Percentiles rank a stretch among this genome's conserved stretches.
These are phyloP conservation scores for Gymnoscopelus braueri DNA, from an alignment of 2,797 vertebrate genomes.

Conservation along the genomic window DNA sequence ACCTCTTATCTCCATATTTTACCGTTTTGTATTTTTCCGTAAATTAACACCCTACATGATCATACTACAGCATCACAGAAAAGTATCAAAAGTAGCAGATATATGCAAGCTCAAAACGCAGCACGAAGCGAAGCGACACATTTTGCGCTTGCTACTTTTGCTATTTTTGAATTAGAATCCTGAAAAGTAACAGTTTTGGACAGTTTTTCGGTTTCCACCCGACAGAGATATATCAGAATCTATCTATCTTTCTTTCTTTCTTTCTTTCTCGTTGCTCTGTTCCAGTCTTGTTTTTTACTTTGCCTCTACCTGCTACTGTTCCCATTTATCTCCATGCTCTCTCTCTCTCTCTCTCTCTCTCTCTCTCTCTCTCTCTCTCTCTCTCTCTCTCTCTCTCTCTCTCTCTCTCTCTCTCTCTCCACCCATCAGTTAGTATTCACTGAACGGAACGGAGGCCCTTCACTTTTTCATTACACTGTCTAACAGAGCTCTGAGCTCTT, in stretches of 20 bases:
- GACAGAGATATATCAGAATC: background rate
- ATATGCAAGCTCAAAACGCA: no score
- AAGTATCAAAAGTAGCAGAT: no score
- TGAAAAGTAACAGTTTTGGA: no score
- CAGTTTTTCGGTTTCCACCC: no score
- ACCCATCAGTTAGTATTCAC: constrained; percentile 53
- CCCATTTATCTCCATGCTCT: background rate
- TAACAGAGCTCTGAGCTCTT: constrained; percentile 44
- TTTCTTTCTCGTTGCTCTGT: background rate
- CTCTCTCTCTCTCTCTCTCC: constrained; percentile 8
- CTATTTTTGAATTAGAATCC: constrained; percentile 3
- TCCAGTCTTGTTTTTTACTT: constrained; percentile 1
- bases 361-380: background rate
- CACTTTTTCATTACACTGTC: constrained; percentile 51
- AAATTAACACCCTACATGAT: no score
- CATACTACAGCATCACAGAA: no score
- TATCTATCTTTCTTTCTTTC: background rate
- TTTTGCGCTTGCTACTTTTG: constrained; percentile 9
- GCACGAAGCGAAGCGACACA: no score
- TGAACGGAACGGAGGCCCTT: constrained; percentile 53
- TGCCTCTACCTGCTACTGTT: background rate
- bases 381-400: background rate
- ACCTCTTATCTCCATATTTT: no score
- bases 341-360: background rate
- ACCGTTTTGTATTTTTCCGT: no score